Conservation (phyloP, 64 coral and sea anemone species). For the Porites lutea region DNA sequence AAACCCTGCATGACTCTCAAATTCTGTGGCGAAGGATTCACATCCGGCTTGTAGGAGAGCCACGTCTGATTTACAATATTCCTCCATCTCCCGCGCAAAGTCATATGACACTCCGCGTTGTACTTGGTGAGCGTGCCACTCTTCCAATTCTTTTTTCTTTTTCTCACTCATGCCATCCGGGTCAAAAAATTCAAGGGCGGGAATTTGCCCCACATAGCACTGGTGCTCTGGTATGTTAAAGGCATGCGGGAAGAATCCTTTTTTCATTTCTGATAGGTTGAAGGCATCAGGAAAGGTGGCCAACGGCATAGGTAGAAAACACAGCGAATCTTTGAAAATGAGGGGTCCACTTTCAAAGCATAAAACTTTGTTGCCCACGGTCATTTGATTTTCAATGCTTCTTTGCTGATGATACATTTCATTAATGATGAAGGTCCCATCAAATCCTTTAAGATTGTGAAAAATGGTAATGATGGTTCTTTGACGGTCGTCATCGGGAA, state of each 20-base stretch:
- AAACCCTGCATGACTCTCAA: no score
- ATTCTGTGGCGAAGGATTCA: no score
- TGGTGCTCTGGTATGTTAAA: conserved; percentile 1
- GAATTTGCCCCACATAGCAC: not conserved
- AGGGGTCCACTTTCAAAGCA: not conserved
- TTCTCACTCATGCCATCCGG: not conserved
- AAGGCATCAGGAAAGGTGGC: not conserved
- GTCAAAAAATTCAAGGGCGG: not conserved
- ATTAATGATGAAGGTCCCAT: not conserved
- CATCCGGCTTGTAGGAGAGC: no score
- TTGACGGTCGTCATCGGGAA: no score
- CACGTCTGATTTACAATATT: no score
- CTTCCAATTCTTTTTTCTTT: not conserved
- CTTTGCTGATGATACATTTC: not conserved
- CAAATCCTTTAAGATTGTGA: conserved; percentile 28
- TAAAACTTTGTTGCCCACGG: not conserved
- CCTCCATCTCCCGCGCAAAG: no score
- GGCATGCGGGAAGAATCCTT: not conserved
- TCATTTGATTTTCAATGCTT: not conserved
- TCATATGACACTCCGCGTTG: not conserved
- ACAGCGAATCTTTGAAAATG: not conserved
- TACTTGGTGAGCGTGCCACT: not conserved
- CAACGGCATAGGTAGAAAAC: not conserved
- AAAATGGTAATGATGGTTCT: not conserved
- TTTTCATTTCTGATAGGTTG: not conserved